Conservation (phyloP, 2,113 vertebrate genomes). For the Pipa parva region DNA sequence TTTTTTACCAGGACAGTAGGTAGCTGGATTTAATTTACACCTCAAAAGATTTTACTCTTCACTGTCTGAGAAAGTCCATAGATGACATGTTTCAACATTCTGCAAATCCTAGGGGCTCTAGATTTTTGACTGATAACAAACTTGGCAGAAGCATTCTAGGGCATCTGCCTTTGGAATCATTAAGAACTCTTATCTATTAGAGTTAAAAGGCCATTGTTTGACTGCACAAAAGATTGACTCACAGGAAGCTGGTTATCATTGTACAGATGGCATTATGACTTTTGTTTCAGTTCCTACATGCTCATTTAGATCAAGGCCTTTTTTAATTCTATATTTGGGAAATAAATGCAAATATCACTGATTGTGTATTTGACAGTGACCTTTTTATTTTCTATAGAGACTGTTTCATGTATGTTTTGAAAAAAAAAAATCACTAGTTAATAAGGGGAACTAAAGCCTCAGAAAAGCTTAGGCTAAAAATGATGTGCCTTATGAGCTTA, state of each 20-base stretch:
- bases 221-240: conserved; percentile 78
- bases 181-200: conserved; percentile 77
- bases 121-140: background rate
- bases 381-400: too few relatives aligned
- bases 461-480: too few relatives aligned
- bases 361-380: too few relatives aligned
- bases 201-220: conserved; percentile 87
- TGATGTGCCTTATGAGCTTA: too few relatives aligned
- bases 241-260: conserved; percentile 79
- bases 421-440: too few relatives aligned
- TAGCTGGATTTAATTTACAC: background rate
- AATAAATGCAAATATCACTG: too few relatives aligned
- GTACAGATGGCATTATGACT: conserved; percentile 89
- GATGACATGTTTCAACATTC: background rate
- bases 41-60: conserved; percentile 40
- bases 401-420: too few relatives aligned
- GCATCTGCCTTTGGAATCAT: background rate
- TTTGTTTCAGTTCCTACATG: conserved; percentile 74
- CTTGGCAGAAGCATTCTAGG: background rate
- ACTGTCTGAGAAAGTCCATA: conserved; percentile 47
- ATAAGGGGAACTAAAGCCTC: too few relatives aligned
- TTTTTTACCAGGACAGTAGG: background rate
- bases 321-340: too few relatives aligned
- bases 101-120: background rate
- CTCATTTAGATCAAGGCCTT: background rate